phyloP scores from a whole-genome alignment of 1,140 invertebrate genomes.

The Hetaerina americana region DNA sequence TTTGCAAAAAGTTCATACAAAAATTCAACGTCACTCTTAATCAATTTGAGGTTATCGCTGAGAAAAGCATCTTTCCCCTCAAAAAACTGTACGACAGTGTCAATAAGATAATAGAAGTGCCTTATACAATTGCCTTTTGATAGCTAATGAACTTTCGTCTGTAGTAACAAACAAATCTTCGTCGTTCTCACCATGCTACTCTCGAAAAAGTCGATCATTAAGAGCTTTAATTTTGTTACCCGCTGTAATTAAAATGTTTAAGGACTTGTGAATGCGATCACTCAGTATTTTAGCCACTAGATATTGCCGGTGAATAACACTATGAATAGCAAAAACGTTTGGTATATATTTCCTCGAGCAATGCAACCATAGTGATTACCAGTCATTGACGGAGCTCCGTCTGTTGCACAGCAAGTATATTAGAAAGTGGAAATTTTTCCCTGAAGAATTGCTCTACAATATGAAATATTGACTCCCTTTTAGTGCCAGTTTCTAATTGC shows the following conservation, averaged over 20 bases:
- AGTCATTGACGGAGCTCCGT: neutral
- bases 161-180: constrained; percentile 25
- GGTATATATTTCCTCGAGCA: neutral
- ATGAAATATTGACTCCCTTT: neutral
- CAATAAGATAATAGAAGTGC: constrained; percentile 25
- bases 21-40: constrained; percentile 26
- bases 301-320: too few relatives aligned
- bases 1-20: constrained; percentile 22
- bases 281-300: too few relatives aligned
- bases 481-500: neutral
- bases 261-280: constrained; percentile 15
- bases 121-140: constrained; percentile 25
- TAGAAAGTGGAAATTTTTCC: neutral
- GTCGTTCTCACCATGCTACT: constrained; percentile 25
- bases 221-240: constrained; percentile 22
- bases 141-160: constrained; percentile 27
- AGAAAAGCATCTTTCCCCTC: constrained; percentile 21
- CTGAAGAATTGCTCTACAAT: neutral
- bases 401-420: too few relatives aligned
- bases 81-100: constrained; percentile 23
- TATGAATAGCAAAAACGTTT: neutral
- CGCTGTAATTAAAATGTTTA: constrained; percentile 19
- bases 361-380: neutral
- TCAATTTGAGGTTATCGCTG: constrained; percentile 20
- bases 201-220: constrained; percentile 23